Percentiles rank a stretch among this genome's conserved stretches.
Evolutionary conservation across 2,113 vertebrate genomes (phyloP).

Genomic region (Thymallus thymallus): DNA sequence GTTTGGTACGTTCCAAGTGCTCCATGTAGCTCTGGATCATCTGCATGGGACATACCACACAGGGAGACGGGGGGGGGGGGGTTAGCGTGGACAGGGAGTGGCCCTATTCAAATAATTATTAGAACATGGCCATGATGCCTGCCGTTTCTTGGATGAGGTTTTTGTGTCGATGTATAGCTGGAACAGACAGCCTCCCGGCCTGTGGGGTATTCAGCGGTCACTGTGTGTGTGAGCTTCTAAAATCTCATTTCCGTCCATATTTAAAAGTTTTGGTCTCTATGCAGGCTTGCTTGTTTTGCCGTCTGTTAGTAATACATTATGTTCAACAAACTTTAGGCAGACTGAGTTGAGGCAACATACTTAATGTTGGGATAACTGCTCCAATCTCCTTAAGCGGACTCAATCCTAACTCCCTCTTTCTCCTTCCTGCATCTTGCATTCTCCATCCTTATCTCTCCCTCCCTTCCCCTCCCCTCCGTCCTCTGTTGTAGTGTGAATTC

Average conservation of each 20-base stretch:
- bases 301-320: slow-evolving; percentile 33
- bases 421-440: background rate
- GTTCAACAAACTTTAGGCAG: background rate
- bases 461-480: no score
- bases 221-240: slow-evolving; percentile 6
- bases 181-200: slow-evolving; percentile 15
- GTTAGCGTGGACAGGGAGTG: background rate
- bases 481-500: no score
- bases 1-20: slow-evolving; percentile 94
- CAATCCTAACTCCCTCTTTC: background rate
- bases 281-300: background rate
- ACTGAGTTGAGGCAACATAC: no score
- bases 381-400: background rate
- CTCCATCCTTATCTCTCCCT: background rate
- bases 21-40: slow-evolving; percentile 99
- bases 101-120: background rate
- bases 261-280: slow-evolving; percentile 23
- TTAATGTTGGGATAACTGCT: background rate
- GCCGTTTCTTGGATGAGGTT: background rate
- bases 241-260: background rate
- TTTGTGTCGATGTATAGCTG: slow-evolving; percentile 11
- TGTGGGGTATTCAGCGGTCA: background rate
- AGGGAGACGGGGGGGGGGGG: background rate
- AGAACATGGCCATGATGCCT: background rate
- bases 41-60: slow-evolving; percentile 59